phyloP scores from a whole-genome alignment of 1,140 invertebrate genomes.

The Drosophila sp. region DNA sequence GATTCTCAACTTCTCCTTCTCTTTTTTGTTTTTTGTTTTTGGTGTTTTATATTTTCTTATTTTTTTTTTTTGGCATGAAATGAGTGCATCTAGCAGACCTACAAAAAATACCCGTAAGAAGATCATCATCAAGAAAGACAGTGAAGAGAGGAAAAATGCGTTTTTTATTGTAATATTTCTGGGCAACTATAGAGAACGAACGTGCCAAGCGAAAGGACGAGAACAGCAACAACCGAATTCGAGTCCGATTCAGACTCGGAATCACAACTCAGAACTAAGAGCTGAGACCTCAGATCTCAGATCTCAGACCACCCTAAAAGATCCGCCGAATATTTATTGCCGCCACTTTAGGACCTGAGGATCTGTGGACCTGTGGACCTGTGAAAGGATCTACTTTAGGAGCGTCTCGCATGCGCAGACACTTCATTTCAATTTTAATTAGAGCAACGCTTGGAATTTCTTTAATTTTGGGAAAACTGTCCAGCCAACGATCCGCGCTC shows the following conservation, averaged over 20 bases:
- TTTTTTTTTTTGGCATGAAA: constrained; percentile 31
- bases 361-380: too few relatives aligned
- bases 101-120: constrained; percentile 5
- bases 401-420: constrained; percentile 52
- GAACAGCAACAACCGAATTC: background rate
- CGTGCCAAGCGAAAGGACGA: constrained; percentile 59
- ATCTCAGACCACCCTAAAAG: constrained; percentile 62
- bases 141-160: constrained; percentile 47
- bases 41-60: too few relatives aligned
- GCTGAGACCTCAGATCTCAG: background rate
- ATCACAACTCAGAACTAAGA: constrained; percentile 5
- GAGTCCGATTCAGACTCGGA: background rate
- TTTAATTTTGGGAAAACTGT: constrained; percentile 21
- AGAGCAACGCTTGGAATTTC: constrained; percentile 68
- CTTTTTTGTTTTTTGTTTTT: too few relatives aligned
- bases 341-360: background rate
- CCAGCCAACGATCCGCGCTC: background rate
- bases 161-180: constrained; percentile 75
- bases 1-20: too few relatives aligned
- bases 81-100: constrained; percentile 18
- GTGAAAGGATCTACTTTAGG: constrained; percentile 59
- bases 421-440: constrained; percentile 81
- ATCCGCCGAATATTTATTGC: constrained; percentile 62
- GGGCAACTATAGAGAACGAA: constrained; percentile 49
- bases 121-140: too few relatives aligned